Evolutionary conservation across 1,140 invertebrate genomes (phyloP).

Genomic region (Zaprionus taronus): DNA sequence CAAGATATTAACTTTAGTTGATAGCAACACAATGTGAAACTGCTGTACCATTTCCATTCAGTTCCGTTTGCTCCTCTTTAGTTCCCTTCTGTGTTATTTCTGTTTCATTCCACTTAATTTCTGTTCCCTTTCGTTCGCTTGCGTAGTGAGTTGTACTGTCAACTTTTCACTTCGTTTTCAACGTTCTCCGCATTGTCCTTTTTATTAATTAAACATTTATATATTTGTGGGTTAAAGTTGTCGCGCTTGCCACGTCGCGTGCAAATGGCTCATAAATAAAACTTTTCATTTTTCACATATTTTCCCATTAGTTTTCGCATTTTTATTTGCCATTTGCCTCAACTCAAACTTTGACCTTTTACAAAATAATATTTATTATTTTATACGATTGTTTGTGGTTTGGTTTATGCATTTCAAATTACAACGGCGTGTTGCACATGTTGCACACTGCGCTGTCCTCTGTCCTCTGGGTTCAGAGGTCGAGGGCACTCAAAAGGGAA

Average conservation of each 20-base stretch:
- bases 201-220: slow-evolving; percentile 57
- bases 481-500: slow-evolving; percentile 1
- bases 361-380: slow-evolving; percentile 33
- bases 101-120: background rate
- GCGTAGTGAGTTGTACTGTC: slow-evolving; percentile 9
- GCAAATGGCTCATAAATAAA: slow-evolving; percentile 55
- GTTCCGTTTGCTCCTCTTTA: too few species aligned
- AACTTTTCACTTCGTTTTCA: background rate
- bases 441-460: background rate
- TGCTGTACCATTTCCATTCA: slow-evolving; percentile 7
- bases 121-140: background rate
- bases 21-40: background rate
- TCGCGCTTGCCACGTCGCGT: slow-evolving; percentile 37
- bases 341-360: slow-evolving; percentile 4
- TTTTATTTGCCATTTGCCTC: background rate
- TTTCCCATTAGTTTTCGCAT: background rate
- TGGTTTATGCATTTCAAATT: slow-evolving; percentile 26
- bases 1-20: slow-evolving; percentile 43
- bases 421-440: background rate
- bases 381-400: slow-evolving; percentile 34
- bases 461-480: background rate
- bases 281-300: slow-evolving; percentile 9
- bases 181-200: slow-evolving; percentile 21
- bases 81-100: background rate
- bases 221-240: slow-evolving; percentile 48